Evolutionary conservation across 1,140 invertebrate species (phyloP), one percentile per base, ranked within the genome.

Genomic region (Hylaeus anthracinus): DNA sequence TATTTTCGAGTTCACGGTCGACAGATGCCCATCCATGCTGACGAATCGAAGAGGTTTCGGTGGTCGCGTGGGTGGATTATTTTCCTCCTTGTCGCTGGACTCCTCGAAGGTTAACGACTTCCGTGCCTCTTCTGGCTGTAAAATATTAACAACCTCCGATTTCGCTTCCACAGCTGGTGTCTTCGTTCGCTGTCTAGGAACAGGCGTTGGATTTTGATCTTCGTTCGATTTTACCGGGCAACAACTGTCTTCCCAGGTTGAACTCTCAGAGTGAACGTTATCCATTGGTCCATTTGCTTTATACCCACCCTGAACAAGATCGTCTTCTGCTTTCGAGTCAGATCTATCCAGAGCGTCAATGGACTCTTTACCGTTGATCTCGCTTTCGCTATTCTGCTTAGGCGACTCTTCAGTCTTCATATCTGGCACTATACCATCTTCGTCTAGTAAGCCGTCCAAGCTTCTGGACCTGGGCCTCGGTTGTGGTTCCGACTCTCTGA

Each of bases 361-460:
- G 2, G 61, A 14, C 5, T 37, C 63, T 15, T 10, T 37, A 15
- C 14, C 5, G 8, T 65, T 53, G n/a, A 12, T 65, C 12, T 73
- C 39, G 8, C 1, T 72, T 2, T 72, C 71, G 10, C 48, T 55
- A 12, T 14, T 56, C 12, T 26, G 12, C 3, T 65, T 69, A 43
- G n/a, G 10, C 10, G 26, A 70, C 6, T 78, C 75, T 65, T 72
- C 80, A 82, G 80, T 82, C 75, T 82, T 82, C 26, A 78, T 56
- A 10, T 82, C 74, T 72, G 74, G n/a, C 5, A 78, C 26, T 65
- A 58, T 51, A 64, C 56, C 66, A 55, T 87, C 86, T 60, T 87
- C 86, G 81, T 94, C 93, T 39, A 96, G 83, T 15, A 96, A 93
- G 88, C 95, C 95, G 88, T 96, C 96, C 82, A 96, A 93, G 92